These are phyloP conservation scores for Solenopsis fugax DNA, from an alignment of 1,140 invertebrate species.

Conservation along the genomic window DNA sequence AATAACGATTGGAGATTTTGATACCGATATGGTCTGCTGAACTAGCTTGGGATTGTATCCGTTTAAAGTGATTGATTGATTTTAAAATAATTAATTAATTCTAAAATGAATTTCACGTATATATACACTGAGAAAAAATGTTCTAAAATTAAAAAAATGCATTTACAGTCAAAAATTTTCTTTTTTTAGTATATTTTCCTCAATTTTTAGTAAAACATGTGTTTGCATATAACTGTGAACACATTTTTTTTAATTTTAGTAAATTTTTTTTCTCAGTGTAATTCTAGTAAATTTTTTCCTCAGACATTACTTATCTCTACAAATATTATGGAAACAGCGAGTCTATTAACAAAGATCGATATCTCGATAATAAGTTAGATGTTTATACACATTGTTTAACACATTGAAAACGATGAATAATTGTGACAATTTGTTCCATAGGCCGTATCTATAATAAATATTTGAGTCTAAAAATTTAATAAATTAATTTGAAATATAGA, in stretches of 20 bases:
- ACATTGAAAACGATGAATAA: not conserved
- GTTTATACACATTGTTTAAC: not conserved
- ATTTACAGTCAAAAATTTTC: no score
- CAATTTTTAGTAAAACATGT: no score
- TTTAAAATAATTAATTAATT: not conserved
- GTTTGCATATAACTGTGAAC: no score
- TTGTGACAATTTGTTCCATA: not conserved
- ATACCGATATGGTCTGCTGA: not conserved
- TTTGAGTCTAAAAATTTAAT: not conserved
- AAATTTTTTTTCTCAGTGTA: no score
- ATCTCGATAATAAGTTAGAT: not conserved
- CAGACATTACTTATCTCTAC: not conserved
- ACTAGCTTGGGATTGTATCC: not conserved
- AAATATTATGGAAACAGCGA: not conserved
- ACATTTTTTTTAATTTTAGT: no score
- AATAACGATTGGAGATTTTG: not conserved
- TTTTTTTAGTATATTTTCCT: no score
- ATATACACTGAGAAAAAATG: no score
- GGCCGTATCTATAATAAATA: not conserved
- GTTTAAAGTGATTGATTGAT: not conserved
- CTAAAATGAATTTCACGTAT: not conserved
- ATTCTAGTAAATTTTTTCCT: no score
- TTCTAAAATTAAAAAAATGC: no score
- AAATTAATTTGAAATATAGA: not conserved
- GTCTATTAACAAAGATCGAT: not conserved